Evolutionary conservation across 1,140 invertebrate species (phyloP).

Genomic region (Drosophila nigrodunni): DNA sequence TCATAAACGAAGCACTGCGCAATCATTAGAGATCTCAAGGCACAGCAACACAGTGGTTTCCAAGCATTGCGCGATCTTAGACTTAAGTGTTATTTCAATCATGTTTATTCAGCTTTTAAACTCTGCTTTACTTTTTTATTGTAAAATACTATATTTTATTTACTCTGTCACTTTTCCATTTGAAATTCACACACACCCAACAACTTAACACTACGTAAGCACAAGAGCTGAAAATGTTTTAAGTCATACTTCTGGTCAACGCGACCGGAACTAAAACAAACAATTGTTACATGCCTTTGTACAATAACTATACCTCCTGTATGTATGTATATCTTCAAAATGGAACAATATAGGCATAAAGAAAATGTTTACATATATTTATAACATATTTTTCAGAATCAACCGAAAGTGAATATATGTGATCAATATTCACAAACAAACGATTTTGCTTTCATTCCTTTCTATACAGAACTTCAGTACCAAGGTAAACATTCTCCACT

Average conservation of each 20-base stretch:
- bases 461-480: too few relatives aligned
- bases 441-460: too few relatives aligned
- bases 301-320: slow-evolving; percentile 23
- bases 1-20: slow-evolving; percentile 74
- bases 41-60: slow-evolving; percentile 39
- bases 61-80: slow-evolving; percentile 54
- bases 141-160: slow-evolving; percentile 18
- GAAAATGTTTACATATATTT: slow-evolving; percentile 13
- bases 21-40: slow-evolving; percentile 62
- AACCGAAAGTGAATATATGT: neutral
- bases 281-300: slow-evolving; percentile 36
- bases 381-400: slow-evolving; percentile 48
- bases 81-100: slow-evolving; percentile 68
- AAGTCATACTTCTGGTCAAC: slow-evolving; percentile 42
- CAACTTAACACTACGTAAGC: slow-evolving; percentile 9
- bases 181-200: slow-evolving; percentile 10
- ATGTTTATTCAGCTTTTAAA: slow-evolving; percentile 49
- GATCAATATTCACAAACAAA: neutral
- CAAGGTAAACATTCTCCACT: too few relatives aligned
- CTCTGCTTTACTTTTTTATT: slow-evolving; percentile 27
- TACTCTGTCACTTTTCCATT: slow-evolving; percentile 43
- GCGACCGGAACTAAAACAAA: slow-evolving; percentile 52
- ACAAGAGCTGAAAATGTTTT: slow-evolving; percentile 8
- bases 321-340: slow-evolving; percentile 42
- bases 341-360: slow-evolving; percentile 43